phyloP scores from a whole-genome alignment of 2,888 invertebrate species.

The Calliphora vomitoria region DNA sequence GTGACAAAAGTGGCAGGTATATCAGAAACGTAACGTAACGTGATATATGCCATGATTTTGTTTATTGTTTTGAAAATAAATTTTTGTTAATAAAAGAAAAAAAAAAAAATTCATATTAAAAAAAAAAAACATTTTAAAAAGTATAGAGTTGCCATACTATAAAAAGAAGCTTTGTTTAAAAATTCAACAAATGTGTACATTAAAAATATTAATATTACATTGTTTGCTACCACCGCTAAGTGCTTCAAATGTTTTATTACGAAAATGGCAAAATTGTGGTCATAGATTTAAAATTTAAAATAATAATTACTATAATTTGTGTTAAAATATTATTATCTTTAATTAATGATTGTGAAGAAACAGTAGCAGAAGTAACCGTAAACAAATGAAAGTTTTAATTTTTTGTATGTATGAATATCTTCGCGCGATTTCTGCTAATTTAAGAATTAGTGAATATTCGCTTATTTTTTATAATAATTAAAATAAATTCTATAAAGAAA shows the following conservation, averaged over 20 bases:
- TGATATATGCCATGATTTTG: constrained; percentile 61
- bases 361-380: constrained; percentile 10
- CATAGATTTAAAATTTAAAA: constrained; percentile 57
- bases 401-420: constrained; percentile 51
- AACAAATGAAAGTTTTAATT: constrained; percentile 65
- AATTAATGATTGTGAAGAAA: constrained; percentile 21
- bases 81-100: constrained; percentile 46
- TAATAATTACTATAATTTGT: constrained; percentile 37
- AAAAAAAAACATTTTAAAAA: constrained; percentile 39
- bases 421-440: constrained; percentile 60
- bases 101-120: constrained; percentile 6
- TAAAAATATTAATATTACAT: constrained; percentile 49
- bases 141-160: constrained; percentile 64
- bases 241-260: constrained; percentile 59
- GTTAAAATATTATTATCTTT: constrained; percentile 11
- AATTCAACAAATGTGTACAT: constrained; percentile 63
- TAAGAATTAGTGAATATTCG: constrained; percentile 59
- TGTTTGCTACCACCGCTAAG: constrained; percentile 39
- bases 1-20: constrained; percentile 50
- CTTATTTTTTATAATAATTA: constrained; percentile 52
- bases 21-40: constrained; percentile 55
- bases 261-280: constrained; percentile 69
- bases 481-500: constrained; percentile 47
- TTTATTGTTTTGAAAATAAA: constrained; percentile 55
- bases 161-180: constrained; percentile 26